Conservation (phyloP, 2,797 vertebrate species). For the Neosalanx taihuensis region DNA sequence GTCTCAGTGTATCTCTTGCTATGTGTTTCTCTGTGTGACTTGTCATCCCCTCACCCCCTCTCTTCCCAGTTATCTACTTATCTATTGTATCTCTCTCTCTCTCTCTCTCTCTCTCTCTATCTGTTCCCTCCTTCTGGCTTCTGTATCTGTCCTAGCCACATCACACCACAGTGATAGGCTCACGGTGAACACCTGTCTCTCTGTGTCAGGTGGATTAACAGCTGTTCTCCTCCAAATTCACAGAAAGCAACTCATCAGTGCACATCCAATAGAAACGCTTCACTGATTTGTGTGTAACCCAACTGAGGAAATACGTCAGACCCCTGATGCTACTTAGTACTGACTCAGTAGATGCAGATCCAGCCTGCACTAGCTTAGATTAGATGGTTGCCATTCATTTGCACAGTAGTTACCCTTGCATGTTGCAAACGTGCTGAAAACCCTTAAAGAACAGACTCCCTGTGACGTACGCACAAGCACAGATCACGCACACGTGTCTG, state of each 20-base stretch:
- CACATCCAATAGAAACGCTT: too few relatives aligned
- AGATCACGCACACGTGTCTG: neutral
- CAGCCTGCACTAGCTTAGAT: too few relatives aligned
- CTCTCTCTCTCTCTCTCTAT: neutral
- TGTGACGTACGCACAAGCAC: neutral
- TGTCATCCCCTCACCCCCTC: neutral
- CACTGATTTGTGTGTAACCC: too few relatives aligned
- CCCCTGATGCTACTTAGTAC: too few relatives aligned
- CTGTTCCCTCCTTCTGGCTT: too few relatives aligned
- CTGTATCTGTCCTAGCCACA: too few relatives aligned
- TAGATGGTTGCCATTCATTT: too few relatives aligned
- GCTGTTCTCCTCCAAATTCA: too few relatives aligned
- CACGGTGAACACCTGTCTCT: neutral
- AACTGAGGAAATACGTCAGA: too few relatives aligned
- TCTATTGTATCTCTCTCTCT: neutral
- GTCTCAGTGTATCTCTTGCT: neutral
- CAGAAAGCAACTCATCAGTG: too few relatives aligned
- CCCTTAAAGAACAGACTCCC: neutral
- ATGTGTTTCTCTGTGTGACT: neutral
- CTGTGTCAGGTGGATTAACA: neutral
- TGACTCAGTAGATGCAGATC: too few relatives aligned
- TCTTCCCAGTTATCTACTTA: neutral
- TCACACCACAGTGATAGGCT: neutral
- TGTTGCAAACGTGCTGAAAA: neutral
- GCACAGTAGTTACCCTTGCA: too few relatives aligned